A percentile compares a stretch with the other conserved stretches of the same genome.
Evolutionary conservation across 1,140 invertebrate genomes (phyloP).

Genomic region (Drosophila asahinai): DNA sequence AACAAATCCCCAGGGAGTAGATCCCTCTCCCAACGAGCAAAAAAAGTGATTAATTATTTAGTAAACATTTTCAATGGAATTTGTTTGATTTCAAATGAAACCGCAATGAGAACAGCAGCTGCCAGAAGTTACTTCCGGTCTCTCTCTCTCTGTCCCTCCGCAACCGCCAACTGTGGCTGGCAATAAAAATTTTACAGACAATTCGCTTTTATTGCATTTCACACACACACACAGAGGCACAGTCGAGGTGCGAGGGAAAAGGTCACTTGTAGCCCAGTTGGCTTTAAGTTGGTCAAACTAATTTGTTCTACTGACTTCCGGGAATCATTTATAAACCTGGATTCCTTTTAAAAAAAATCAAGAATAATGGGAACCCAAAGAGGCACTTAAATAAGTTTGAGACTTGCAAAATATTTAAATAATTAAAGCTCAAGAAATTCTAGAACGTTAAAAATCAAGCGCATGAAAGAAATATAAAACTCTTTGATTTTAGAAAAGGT

Average conservation of each 20-base stretch:
- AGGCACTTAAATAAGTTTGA: too few relatives aligned
- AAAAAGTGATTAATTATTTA: conserved; percentile 51
- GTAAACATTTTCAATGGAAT: conserved; percentile 47
- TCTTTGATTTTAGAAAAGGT: too few relatives aligned
- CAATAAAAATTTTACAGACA: conserved; percentile 70
- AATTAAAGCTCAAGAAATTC: background rate
- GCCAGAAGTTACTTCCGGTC: conserved; percentile 33
- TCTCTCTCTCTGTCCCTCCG: background rate
- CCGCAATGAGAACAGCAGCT: conserved; percentile 46
- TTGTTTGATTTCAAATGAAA: conserved; percentile 58
- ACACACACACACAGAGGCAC: conserved; percentile 14
- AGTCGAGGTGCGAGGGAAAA: conserved; percentile 4
- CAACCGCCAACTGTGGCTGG: conserved; percentile 27
- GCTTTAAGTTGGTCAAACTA: conserved; percentile 17
- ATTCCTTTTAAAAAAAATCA: too few relatives aligned
- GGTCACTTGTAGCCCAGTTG: conserved; percentile 3
- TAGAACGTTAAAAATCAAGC: background rate
- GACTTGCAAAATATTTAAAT: too few relatives aligned
- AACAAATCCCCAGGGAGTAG: background rate
- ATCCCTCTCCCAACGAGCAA: background rate
- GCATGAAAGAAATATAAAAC: too few relatives aligned
- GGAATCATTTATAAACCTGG: conserved; percentile 1
- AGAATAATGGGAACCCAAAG: background rate
- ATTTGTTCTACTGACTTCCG: conserved; percentile 8
- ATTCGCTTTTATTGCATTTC: conserved; percentile 68